Evolutionary conservation across 2,888 invertebrate genomes (phyloP), one percentile per base, ranked within the genome.

Genomic region (Ichneumoninae sp.): DNA sequence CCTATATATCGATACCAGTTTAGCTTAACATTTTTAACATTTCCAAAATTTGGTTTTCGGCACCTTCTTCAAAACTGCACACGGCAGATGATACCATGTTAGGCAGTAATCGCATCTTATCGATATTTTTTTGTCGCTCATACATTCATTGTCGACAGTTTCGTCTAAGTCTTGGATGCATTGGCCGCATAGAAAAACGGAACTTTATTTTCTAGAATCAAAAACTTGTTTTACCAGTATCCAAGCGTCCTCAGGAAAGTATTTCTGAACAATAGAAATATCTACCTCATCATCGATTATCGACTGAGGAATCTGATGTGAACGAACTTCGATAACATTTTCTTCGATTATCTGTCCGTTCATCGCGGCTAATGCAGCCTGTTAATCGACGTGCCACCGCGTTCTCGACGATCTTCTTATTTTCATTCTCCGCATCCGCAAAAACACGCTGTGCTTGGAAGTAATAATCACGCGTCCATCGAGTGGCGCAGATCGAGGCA

Each of bases 391-490:
- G 36, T 50, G 47, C 47, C 68, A 68, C 26, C 47, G 22, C n/a
- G 3, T 19, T 54, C 54, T 54, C 19, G 19, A 3, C 22, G 13
- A 13, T n/a, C 6, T 54, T 6, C 19, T 54, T 54, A 13, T 33
- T 22, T 40, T 69, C 6, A 44, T 69, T 22, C 16, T 40, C 19
- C 26, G 50, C 68, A 19, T 26, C n/a, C 16, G 33, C 30, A 66
- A 69, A 74, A 70, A 75, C 69, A 19, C 81, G 60, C 50, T 83
- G 85, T 10, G 71, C 68, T 4, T 26, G 19, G 22, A 47, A 75
- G 19, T 71, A 85, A 70, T 85, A 83, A 10, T 68, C 26, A 8
- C 68, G 68, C 30, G 81, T 85, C 83, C 85, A 85, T 52, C 81
- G 22, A 47, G 81, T 36, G 36, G 54, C 65, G 54, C 83, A 85